Evolutionary conservation across 1,140 invertebrate genomes (phyloP).

Genomic region (Drosophila parabipectinata): DNA sequence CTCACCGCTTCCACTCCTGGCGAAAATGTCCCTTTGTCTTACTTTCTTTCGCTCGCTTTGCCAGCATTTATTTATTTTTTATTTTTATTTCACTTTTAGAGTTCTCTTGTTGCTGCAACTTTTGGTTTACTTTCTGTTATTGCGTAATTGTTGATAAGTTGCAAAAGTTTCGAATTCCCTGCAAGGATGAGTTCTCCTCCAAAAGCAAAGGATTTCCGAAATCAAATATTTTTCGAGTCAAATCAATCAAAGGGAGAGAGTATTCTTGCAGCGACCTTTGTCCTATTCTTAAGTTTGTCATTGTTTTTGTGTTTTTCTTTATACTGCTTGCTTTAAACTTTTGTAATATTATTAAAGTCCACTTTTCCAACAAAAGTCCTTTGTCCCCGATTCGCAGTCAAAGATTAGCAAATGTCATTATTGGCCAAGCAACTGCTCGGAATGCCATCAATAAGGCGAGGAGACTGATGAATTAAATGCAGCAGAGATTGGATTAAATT

Average conservation of each 20-base stretch:
- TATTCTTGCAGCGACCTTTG: conserved; percentile 11
- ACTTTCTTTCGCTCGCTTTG: conserved; percentile 30
- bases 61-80: conserved; percentile 75
- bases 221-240: not conserved
- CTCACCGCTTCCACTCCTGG: conserved; percentile 30
- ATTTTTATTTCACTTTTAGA: conserved; percentile 26
- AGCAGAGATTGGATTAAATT: not conserved
- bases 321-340: conserved; percentile 50
- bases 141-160: conserved; percentile 79
- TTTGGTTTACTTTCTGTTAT: conserved; percentile 62
- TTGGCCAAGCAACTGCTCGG: conserved; percentile 35
- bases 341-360: conserved; percentile 70
- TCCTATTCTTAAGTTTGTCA: conserved; percentile 3
- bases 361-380: conserved; percentile 36
- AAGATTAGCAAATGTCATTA: conserved; percentile 62
- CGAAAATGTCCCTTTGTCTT: conserved; percentile 41
- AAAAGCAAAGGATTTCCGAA: not conserved
- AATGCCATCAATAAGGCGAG: conserved; percentile 48
- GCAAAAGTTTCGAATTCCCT: conserved; percentile 60
- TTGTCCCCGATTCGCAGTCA: conserved; percentile 35
- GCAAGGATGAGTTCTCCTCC: conserved; percentile 2
- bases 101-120: conserved; percentile 52
- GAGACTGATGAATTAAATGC: not conserved
- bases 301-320: conserved; percentile 38
- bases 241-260: conserved; percentile 17